Conservation (phyloP, 1,140 invertebrate genomes). For the Yoshiicerus persimilis region DNA sequence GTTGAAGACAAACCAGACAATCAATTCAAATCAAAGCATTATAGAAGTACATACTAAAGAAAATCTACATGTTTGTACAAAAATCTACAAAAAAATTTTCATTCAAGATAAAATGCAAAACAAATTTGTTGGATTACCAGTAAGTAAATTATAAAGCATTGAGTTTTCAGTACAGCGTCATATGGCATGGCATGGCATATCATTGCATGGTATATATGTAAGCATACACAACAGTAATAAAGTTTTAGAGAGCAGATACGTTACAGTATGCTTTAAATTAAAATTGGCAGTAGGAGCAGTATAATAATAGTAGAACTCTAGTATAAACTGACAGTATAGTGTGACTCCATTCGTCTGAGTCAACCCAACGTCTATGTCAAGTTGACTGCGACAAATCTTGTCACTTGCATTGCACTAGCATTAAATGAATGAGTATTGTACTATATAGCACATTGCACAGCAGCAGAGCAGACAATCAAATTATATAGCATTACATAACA, state of each 20-base stretch:
- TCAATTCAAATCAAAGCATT: not conserved
- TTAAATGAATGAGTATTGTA: constrained; percentile 5
- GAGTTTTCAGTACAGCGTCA: constrained; percentile 12
- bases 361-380: not conserved
- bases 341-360: not conserved
- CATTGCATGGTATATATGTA: constrained; percentile 7
- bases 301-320: not conserved
- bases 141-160: not conserved
- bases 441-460: not conserved
- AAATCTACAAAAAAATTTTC: not conserved
- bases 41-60: not conserved
- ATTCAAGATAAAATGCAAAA: not conserved
- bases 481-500: constrained; percentile 13
- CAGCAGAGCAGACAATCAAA: constrained; percentile 18
- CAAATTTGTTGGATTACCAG: not conserved
- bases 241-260: not conserved
- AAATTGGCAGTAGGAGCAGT: not conserved
- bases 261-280: not conserved
- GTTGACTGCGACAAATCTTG: not conserved
- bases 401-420: not conserved
- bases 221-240: not conserved
- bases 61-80: not conserved
- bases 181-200: constrained; percentile 8
- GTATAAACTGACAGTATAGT: not conserved
- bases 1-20: not conserved